Base-by-base conservation (phyloP, 2,797 vertebrate species). In the Microctenopoma lineatum region DNA sequence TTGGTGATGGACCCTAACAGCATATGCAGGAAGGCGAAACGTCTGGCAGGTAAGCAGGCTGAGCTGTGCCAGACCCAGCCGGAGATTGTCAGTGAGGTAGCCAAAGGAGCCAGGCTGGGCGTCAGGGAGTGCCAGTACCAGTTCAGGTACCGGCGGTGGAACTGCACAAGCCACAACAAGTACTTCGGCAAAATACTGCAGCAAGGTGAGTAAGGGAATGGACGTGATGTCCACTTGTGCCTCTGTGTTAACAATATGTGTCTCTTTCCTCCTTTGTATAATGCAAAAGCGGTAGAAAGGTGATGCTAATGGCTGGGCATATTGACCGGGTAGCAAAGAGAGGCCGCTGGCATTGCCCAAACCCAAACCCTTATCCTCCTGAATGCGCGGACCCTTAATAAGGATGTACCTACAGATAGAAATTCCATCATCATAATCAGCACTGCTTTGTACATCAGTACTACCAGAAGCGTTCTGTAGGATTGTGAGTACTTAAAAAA, bases 1-100 rank as follows among this genome's bases (percentile, higher is more conserved):
- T 90, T 99, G 94, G 96, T 98, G 89, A 98, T 98, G 97, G 98
- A 99, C 87, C 96, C 97, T 67, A 98, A 97, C 91, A 98, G 97
- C 89, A 99, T 99, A 92, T 99, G 98, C 91, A 96, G 97, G 89
- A 99, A 99, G 93, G 97, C 97, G 0, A 96, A 96, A 90, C 93
- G 97, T 16, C 91, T 99, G 87, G 97, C 95, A 0, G 97, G 97
- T 64, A 96, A 97, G 80, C 97, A 99, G 91, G 97, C 97, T 0
- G 97, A 98, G 83, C 86, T 99, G 84, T 99, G 98, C 90, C 97
- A 98, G 87, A 96, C 96, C 4, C 97, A 99, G 87, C 97, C 98
- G 0, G 97, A 99, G 92, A 97, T 99, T 4, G 95, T 99, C 76
- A 95, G 91, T 3, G 98, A 99, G 88, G 95, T 98, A 70, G 97